Conservation (phyloP, 2,888 invertebrate species). For the Rhogogaster chlorosoma region DNA sequence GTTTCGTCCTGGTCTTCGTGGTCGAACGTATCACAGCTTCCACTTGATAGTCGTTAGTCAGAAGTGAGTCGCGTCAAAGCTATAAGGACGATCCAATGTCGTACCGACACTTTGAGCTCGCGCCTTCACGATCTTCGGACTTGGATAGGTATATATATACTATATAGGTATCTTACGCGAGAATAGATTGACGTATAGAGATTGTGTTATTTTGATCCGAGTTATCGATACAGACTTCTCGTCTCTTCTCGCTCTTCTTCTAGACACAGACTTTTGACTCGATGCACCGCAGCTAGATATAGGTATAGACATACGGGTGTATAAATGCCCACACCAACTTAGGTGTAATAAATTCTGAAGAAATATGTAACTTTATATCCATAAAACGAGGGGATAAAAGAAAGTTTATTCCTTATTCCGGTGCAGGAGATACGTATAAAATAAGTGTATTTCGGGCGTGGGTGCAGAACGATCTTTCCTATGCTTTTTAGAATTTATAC, state of each 20-base stretch:
- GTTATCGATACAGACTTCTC: constrained; percentile 40
- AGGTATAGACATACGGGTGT: not conserved
- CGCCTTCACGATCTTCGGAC: not conserved
- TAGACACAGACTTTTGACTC: not conserved
- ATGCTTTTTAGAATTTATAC: not conserved
- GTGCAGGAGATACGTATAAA: not conserved
- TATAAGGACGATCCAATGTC: constrained; percentile 25
- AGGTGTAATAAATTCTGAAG: constrained; percentile 17
- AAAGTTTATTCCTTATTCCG: constrained; percentile 10
- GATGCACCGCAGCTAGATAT: not conserved
- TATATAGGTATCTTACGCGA: not conserved
- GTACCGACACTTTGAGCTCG: constrained; percentile 3
- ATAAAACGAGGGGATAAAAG: constrained; percentile 33
- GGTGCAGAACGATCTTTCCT: constrained; percentile 26
- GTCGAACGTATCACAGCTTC: not conserved
- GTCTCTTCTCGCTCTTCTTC: not conserved
- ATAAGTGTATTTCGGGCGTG: not conserved
- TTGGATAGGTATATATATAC: not conserved
- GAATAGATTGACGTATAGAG: constrained; percentile 43
- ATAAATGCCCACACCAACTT: not conserved
- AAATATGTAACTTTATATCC: constrained; percentile 39
- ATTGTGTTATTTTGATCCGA: constrained; percentile 45
- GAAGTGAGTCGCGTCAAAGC: not conserved
- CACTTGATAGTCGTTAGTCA: constrained; percentile 33
- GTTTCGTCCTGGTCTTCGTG: not conserved